A percentile compares a stretch with the other conserved stretches of the same genome.
phyloP scores from a whole-genome alignment of 2,113 vertebrate species.

The Sinocyclocheilus grahami region DNA sequence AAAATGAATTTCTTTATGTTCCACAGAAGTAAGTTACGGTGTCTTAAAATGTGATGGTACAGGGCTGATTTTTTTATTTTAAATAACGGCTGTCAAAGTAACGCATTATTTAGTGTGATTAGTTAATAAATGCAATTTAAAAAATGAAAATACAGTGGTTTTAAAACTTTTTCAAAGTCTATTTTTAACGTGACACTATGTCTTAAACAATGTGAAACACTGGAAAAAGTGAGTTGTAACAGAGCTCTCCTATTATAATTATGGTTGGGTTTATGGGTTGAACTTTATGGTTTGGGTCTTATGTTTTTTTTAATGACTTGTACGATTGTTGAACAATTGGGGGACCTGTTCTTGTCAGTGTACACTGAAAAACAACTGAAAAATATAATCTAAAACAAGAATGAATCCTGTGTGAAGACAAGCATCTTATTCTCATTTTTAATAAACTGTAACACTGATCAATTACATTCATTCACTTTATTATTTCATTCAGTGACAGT shows the following conservation, averaged over 20 bases:
- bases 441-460: neutral
- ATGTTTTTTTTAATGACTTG: neutral
- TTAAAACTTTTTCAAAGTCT: too few species aligned
- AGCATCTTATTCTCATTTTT: neutral
- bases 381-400: neutral
- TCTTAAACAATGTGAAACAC: neutral
- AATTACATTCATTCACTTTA: slow-evolving; percentile 14
- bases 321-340: neutral
- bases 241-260: neutral
- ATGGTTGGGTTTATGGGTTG: neutral
- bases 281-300: neutral
- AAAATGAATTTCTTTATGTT: neutral
- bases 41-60: neutral
- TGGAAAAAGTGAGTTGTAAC: neutral
- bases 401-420: neutral
- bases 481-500: neutral
- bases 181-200: neutral
- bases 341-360: neutral
- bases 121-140: neutral
- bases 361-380: neutral
- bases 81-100: neutral
- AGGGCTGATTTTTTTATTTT: neutral
- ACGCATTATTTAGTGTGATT: neutral
- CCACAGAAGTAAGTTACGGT: neutral
- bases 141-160: too few species aligned